Evolutionary conservation across 2,888 invertebrate species (phyloP), one percentile per base, ranked within the genome.

Genomic region (Podotricha telesiphe): DNA sequence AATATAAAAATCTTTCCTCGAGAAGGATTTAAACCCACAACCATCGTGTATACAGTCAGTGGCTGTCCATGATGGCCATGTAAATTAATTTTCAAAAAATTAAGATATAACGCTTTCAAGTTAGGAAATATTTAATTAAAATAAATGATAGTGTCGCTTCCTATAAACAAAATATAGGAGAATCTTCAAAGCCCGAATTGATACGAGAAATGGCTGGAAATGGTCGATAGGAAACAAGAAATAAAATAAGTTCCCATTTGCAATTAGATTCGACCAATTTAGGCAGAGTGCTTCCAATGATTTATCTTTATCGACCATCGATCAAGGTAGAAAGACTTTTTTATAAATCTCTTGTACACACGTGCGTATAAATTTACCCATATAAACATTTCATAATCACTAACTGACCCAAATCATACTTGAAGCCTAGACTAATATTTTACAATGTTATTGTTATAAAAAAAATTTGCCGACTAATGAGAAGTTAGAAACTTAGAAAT

Each of bases 281-380:
- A 77, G 82, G 78, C 81, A 76, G 79, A 87, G 86, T 87, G 85
- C 78, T 80, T 50, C 34, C 69, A 69, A 56, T 79, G 85, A 90
- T 91, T 87, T 86, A 87, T 91, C 90, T 87, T 82, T 79, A 75
- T 81, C 82, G 77, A 78, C 83, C 79, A 83, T 86, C 86, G 82
- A 79, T 86, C 83, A 80, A 75, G 59, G 55, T 47, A 48, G 53
- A 71, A 66, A 73, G 65, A 73, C 64, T 53, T 22, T 34, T 69
- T 58, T 22, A 20, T 0, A 11, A n/a, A 48, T 22, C 3, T 17
- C 11, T 15, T 47, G 11, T 48, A 65, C 3, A 40, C 2, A 28
- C 28, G 28, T 28, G 28, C 6, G 6, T 28, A 28, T 28, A 28
- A 28, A 28, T 28, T 28, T 7, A 8, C 37, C 37, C 37, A 8